Evolutionary conservation across 2,113 vertebrate genomes (phyloP).

Genomic region (Pelodiscus sinensis): DNA sequence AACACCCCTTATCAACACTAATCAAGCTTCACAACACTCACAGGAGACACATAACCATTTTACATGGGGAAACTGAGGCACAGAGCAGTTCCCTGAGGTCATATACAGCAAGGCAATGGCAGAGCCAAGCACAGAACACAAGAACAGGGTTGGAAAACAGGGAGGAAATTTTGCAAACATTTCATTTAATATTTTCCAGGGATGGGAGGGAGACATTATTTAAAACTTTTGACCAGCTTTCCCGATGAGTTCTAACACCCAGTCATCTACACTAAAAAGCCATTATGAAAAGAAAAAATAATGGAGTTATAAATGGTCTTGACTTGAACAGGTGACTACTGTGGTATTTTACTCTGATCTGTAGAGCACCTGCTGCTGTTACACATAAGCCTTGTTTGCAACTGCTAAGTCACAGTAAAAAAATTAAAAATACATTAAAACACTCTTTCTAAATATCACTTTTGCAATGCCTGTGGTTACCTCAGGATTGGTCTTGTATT

Average conservation of each 20-base stretch:
- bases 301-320: background rate
- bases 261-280: background rate
- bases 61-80: background rate
- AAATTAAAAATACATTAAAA: background rate
- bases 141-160: background rate
- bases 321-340: no score
- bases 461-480: background rate
- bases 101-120: background rate
- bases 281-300: background rate
- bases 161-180: background rate
- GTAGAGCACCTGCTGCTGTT: background rate
- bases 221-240: background rate
- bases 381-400: background rate
- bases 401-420: slow-evolving; percentile 11
- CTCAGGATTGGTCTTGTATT: background rate
- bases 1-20: background rate
- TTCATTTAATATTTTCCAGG: background rate
- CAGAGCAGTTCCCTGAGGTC: background rate
- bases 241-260: background rate
- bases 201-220: background rate
- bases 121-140: background rate
- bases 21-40: slow-evolving; percentile 44
- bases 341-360: background rate
- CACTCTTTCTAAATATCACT: background rate
- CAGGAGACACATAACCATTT: slow-evolving; percentile 32